phyloP scores from a whole-genome alignment of 2,113 vertebrate species.

The Taxidea taxus region DNA sequence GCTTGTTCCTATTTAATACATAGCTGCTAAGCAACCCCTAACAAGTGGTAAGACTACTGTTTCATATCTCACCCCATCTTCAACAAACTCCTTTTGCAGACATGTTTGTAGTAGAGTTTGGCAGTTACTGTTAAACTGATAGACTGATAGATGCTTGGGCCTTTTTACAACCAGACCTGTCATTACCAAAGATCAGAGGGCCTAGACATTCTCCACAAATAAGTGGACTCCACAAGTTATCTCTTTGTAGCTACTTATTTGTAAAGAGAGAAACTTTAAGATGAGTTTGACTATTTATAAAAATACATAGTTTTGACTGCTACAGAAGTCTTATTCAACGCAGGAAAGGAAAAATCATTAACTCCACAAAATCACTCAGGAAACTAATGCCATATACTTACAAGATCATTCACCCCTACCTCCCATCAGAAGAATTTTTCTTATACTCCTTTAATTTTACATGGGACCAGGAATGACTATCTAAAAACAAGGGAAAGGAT shows the following conservation, averaged over 20 bases:
- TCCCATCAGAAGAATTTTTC: not conserved
- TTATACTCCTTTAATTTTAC: constrained; percentile 22
- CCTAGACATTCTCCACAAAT: not conserved
- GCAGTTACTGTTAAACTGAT: constrained; percentile 44
- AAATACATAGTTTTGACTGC: not conserved
- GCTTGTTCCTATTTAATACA: constrained; percentile 71
- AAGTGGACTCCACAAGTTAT: not conserved
- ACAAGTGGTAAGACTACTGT: not conserved
- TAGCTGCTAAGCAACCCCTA: constrained; percentile 63
- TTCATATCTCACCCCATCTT: not conserved
- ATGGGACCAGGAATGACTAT: not conserved
- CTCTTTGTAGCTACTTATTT: not conserved
- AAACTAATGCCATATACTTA: not conserved
- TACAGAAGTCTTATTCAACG: constrained; percentile 49
- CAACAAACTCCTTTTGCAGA: not conserved
- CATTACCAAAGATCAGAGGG: not conserved
- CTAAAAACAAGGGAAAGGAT: not conserved
- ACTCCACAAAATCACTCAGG: not conserved
- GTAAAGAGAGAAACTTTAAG: not conserved
- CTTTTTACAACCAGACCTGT: not conserved
- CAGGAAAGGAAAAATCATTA: constrained; percentile 52
- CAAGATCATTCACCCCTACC: not conserved
- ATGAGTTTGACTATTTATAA: constrained; percentile 10
- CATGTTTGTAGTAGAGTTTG: not conserved
- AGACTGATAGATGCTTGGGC: not conserved